Percentiles rank a stretch among this genome's conserved stretches.
These are phyloP conservation scores for Orthonyx spaldingii DNA, from an alignment of 2,113 vertebrate species.

Conservation along the genomic window DNA sequence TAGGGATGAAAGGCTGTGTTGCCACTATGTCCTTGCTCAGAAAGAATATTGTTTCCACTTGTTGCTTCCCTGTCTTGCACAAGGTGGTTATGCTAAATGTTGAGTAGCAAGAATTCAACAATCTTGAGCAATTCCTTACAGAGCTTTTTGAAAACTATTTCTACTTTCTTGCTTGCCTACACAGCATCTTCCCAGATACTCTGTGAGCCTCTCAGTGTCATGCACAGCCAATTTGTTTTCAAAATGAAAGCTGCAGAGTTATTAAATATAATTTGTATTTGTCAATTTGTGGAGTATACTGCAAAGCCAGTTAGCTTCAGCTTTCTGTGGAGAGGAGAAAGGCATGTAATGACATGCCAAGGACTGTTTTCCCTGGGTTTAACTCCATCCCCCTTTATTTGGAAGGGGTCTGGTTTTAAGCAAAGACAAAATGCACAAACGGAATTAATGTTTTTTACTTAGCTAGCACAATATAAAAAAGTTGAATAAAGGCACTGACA, in stretches of 20 bases:
- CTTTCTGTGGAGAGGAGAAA: background rate
- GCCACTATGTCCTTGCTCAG: background rate
- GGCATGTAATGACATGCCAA: background rate
- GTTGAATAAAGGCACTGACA: background rate
- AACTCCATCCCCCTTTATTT: background rate
- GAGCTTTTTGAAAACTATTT: background rate
- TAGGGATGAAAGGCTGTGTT: background rate
- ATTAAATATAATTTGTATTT: background rate
- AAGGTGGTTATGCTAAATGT: background rate
- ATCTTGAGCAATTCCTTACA: background rate
- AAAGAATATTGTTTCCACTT: background rate
- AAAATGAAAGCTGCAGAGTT: background rate
- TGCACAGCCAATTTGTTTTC: background rate
- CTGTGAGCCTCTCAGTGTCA: background rate
- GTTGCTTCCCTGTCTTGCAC: background rate
- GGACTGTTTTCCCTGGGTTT: background rate
- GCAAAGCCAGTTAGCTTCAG: background rate
- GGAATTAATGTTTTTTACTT: background rate
- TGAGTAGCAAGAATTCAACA: background rate
- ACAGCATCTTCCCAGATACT: background rate
- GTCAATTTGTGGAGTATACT: background rate
- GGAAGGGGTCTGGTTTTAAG: background rate
- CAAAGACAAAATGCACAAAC: background rate
- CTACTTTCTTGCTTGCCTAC: background rate
- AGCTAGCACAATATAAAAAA: background rate